phyloP scores from a whole-genome alignment of 2,888 invertebrate species.

The Eurytoma californica region DNA sequence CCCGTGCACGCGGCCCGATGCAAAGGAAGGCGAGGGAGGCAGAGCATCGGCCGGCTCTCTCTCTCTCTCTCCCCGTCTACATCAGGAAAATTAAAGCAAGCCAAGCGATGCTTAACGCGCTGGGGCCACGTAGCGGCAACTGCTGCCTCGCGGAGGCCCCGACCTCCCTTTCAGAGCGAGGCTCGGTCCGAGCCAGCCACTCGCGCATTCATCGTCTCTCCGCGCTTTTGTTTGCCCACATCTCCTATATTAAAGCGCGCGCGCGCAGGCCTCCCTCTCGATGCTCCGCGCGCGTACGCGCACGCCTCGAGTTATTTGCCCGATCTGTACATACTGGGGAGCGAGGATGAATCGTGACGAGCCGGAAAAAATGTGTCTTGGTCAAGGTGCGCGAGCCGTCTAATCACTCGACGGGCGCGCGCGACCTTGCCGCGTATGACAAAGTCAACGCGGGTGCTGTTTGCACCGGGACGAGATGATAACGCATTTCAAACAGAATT shows the following conservation, averaged over 20 bases:
- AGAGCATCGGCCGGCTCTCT: conserved; percentile 62
- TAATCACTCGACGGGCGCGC: not conserved
- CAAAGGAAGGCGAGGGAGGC: conserved; percentile 65
- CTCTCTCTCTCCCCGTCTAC: conserved; percentile 69
- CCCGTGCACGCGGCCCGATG: conserved; percentile 22
- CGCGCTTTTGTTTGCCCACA: conserved; percentile 73
- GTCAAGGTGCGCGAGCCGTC: not conserved
- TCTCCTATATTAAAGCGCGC: conserved; percentile 70
- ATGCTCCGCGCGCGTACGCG: not conserved
- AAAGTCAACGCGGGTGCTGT: not conserved
- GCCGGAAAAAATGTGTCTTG: conserved; percentile 15
- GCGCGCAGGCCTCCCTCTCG: not conserved
- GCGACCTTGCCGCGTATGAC: not conserved
- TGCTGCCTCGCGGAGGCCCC: conserved; percentile 41
- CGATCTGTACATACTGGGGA: not conserved
- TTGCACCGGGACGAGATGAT: not conserved
- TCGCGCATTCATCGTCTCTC: conserved; percentile 60
- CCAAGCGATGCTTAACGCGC: conserved; percentile 74
- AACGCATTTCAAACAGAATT: too few species aligned
- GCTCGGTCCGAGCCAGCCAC: conserved; percentile 52
- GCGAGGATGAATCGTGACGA: not conserved
- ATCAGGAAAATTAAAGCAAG: conserved; percentile 75
- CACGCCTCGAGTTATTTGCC: not conserved
- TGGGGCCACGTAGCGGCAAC: conserved; percentile 64
- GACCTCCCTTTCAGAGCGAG: conserved; percentile 54